A percentile compares a stretch with the other conserved stretches of the same genome.
These are phyloP conservation scores for Cichladusa arquata DNA, from an alignment of 2,113 vertebrate species.

Conservation along the genomic window DNA sequence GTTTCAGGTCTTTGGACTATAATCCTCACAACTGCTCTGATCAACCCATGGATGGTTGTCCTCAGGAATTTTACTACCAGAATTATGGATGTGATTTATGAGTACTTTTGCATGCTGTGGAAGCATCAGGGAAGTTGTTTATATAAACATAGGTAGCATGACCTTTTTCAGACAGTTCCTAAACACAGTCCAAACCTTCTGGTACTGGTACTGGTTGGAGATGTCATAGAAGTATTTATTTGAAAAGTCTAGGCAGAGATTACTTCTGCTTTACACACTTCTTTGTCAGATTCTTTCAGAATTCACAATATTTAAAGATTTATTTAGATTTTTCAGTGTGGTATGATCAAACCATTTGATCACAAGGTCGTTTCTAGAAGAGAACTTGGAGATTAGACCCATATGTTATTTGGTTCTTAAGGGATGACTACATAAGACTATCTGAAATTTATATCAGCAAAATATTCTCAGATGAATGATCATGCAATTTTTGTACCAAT, in stretches of 20 bases:
- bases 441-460: neutral
- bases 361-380: neutral
- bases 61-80: neutral
- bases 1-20: conserved; percentile 7
- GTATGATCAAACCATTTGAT: neutral
- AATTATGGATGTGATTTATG: neutral
- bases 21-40: neutral
- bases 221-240: neutral
- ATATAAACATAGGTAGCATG: neutral
- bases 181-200: neutral
- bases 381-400: neutral
- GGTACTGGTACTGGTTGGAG: neutral
- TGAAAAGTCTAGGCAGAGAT: neutral
- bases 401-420: neutral
- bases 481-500: neutral
- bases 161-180: neutral
- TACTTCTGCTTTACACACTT: neutral
- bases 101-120: neutral
- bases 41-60: neutral
- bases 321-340: neutral
- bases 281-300: neutral
- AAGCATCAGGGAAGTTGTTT: neutral
- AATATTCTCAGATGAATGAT: neutral
- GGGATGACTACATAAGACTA: neutral
- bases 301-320: neutral